A percentile compares a stretch with the other conserved stretches of the same genome.
Conservation (phyloP, 2,888 invertebrate species). For the Calameuta pallipes region DNA sequence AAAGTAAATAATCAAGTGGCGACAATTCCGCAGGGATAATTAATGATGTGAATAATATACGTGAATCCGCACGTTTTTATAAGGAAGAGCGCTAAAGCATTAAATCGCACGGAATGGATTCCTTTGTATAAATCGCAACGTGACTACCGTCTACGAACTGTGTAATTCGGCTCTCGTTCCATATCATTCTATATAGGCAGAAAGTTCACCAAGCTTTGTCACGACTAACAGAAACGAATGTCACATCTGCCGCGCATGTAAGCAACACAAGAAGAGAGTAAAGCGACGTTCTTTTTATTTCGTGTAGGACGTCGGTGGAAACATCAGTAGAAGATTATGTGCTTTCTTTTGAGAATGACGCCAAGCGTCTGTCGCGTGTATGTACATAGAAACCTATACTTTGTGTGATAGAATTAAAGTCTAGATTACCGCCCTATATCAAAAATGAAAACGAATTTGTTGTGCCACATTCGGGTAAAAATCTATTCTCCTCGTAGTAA, state of each 20-base stretch:
- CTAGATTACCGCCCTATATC: not conserved
- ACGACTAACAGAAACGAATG: not conserved
- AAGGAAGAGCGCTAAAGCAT: not conserved
- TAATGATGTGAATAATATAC: not conserved
- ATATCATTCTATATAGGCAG: not conserved
- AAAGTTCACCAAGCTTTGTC: not conserved
- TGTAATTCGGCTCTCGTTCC: not conserved
- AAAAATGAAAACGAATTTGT: not conserved
- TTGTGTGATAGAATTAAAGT: not conserved
- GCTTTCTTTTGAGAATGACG: not conserved
- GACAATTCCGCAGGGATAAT: not conserved
- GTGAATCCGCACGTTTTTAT: not conserved
- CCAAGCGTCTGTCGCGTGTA: not conserved
- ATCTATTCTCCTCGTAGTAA: not conserved
- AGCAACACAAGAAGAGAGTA: not conserved
- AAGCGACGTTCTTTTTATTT: not conserved
- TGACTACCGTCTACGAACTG: not conserved
- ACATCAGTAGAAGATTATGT: not conserved
- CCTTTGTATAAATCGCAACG: not conserved
- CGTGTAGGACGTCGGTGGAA: not conserved
- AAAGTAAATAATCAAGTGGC: not conserved
- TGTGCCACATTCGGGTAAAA: not conserved
- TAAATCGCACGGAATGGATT: not conserved
- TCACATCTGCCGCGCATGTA: not conserved
- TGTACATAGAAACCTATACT: not conserved